These are phyloP conservation scores for Cliona cf. orientalis DNA, from an alignment of 37 sponge, comb jelly and placozoan species.

Conservation along the genomic window DNA sequence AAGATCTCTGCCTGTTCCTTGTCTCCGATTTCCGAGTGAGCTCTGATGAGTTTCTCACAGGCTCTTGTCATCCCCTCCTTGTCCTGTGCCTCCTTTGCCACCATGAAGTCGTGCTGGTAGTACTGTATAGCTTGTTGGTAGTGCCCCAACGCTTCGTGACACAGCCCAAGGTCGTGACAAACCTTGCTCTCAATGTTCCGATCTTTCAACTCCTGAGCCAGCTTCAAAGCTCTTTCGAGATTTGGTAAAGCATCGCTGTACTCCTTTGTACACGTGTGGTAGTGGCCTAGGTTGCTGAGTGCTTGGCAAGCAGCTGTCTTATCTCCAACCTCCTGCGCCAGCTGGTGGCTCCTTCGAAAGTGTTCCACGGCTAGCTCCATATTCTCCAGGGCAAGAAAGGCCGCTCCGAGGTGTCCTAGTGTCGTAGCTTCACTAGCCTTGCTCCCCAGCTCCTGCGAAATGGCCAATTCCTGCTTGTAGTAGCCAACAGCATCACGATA, in stretches of 20 bases:
- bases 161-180: slow-evolving; percentile 83
- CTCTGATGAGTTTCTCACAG: slow-evolving; percentile 77
- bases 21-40: slow-evolving; percentile 79
- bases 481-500: slow-evolving; percentile 82
- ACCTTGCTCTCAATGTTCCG: slow-evolving; percentile 64
- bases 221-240: slow-evolving; percentile 60
- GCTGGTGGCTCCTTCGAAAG: slow-evolving; percentile 62
- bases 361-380: slow-evolving; percentile 69
- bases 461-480: slow-evolving; percentile 70
- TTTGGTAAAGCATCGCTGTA: slow-evolving; percentile 58
- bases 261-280: slow-evolving; percentile 58
- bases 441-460: slow-evolving; percentile 64
- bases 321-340: slow-evolving; percentile 75
- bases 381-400: slow-evolving; percentile 80
- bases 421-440: slow-evolving; percentile 73
- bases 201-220: slow-evolving; percentile 78
- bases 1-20: slow-evolving; percentile 82
- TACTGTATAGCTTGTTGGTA: slow-evolving; percentile 83
- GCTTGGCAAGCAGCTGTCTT: slow-evolving; percentile 69
- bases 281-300: slow-evolving; percentile 84
- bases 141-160: slow-evolving; percentile 85
- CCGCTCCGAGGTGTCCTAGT: slow-evolving; percentile 86
- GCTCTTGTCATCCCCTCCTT: slow-evolving; percentile 86
- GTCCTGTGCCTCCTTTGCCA: slow-evolving; percentile 86
- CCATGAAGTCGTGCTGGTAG: slow-evolving; percentile 83